phyloP scores from a whole-genome alignment of 2,113 vertebrate species.

The Chascanopsetta lugubris region DNA sequence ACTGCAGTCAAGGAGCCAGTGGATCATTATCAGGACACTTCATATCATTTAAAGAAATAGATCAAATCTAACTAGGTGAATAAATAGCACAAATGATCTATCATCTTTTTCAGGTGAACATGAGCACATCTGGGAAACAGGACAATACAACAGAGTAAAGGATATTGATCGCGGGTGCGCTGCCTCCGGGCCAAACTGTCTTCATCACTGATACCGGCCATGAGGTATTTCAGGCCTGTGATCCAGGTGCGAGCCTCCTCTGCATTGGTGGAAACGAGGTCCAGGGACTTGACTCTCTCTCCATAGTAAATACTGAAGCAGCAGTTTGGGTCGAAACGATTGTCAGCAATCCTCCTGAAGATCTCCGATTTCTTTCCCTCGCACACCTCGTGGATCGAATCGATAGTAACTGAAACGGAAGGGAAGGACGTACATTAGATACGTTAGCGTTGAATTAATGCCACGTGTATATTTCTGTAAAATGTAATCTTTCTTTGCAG shows the following conservation, averaged over 20 bases:
- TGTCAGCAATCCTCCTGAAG: constrained; percentile 89
- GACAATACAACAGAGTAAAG: constrained; percentile 80
- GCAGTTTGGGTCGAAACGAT: constrained; percentile 93
- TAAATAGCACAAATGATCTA: no score
- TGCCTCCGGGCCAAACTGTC: constrained; percentile 94
- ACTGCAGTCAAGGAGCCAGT: constrained; percentile 81
- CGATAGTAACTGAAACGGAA: constrained; percentile 82
- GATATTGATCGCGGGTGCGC: constrained; percentile 97
- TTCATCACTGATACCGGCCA: constrained; percentile 96
- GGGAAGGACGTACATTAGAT: no score
- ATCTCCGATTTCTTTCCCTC: constrained; percentile 94
- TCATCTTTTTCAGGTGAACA: no score
- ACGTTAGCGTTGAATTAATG: no score
- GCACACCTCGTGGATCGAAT: constrained; percentile 94
- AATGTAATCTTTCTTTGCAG: no score
- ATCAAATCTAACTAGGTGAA: no score
- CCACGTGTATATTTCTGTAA: no score
- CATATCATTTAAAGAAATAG: no score
- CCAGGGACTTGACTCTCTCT: constrained; percentile 89
- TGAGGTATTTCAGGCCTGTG: constrained; percentile 92
- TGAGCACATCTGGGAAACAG: no score
- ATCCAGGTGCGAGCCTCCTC: constrained; percentile 94
- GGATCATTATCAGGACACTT: background rate
- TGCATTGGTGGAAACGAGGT: constrained; percentile 87
- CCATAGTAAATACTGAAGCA: constrained; percentile 97